Percentiles rank a stretch among this genome's conserved stretches.
Evolutionary conservation across 2,888 invertebrate genomes (phyloP).

Genomic region (Aspidapion aeneum): DNA sequence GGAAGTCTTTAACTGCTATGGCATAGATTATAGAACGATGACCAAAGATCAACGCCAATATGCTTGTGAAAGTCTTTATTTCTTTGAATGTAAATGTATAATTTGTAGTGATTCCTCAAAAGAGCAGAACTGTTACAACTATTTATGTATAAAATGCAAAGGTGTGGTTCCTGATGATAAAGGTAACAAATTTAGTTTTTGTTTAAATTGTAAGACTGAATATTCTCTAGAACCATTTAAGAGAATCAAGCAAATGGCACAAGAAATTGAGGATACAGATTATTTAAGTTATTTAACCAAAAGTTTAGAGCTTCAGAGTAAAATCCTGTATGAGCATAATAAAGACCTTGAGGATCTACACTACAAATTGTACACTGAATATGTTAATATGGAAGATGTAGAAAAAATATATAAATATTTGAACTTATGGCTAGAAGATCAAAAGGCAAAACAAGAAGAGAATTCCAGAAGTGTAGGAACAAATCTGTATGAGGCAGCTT

Average conservation of each 20-base stretch:
- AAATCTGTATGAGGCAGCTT: conserved; percentile 38
- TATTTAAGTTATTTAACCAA: conserved; percentile 44
- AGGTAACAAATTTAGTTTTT: conserved; percentile 41
- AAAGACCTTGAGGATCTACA: conserved; percentile 46
- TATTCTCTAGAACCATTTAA: conserved; percentile 34
- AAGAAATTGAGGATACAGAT: conserved; percentile 38
- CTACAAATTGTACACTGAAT: conserved; percentile 51
- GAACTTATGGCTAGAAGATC: conserved; percentile 38
- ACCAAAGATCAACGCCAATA: conserved; percentile 57
- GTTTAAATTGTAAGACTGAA: conserved; percentile 34
- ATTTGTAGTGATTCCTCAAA: conserved; percentile 56
- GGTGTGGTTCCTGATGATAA: conserved; percentile 38
- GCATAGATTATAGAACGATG: conserved; percentile 68
- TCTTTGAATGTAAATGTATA: conserved; percentile 73
- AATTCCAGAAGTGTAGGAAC: conserved; percentile 38
- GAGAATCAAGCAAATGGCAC: conserved; percentile 37
- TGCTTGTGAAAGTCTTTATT: conserved; percentile 66
- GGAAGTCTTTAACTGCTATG: conserved; percentile 85
- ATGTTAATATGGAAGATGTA: conserved; percentile 45
- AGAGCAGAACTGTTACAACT: conserved; percentile 40
- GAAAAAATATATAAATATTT: conserved; percentile 41
- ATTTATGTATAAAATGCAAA: conserved; percentile 46
- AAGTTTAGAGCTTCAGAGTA: conserved; percentile 48
- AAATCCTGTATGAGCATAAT: conserved; percentile 52
- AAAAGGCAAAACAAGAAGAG: conserved; percentile 36